These are phyloP conservation scores for Enteromius viviparus DNA, from an alignment of 2,797 vertebrate genomes.

Conservation along the genomic window DNA sequence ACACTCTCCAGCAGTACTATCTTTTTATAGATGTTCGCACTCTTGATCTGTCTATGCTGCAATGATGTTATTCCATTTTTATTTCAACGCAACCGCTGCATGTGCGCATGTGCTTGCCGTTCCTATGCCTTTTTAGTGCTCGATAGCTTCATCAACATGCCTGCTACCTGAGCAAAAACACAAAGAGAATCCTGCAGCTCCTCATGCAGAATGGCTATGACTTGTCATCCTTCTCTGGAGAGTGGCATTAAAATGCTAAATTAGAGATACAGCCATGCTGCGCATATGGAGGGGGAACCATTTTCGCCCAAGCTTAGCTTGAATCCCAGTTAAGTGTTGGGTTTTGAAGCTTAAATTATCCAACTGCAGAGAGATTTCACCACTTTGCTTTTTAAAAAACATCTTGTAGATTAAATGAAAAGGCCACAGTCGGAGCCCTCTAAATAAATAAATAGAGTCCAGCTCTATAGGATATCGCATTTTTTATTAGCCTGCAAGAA, in stretches of 20 bases:
- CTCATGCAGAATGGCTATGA: background rate
- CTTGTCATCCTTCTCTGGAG: conserved; percentile 17
- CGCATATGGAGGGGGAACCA: background rate
- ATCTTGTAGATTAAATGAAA: conserved; percentile 76
- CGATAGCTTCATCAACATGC: conserved; percentile 64
- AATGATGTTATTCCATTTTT: conserved; percentile 53
- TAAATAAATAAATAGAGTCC: conserved; percentile 56
- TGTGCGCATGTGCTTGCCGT: conserved; percentile 70
- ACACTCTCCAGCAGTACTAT: conserved; percentile 75
- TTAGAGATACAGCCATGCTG: conserved; percentile 3
- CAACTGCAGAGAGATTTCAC: conserved; percentile 64
- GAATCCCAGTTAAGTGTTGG: conserved; percentile 22
- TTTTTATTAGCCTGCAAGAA: conserved; percentile 56
- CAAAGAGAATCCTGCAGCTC: conserved; percentile 56
- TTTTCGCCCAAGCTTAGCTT: conserved; percentile 23
- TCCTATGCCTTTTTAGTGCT: conserved; percentile 73
- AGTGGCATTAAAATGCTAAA: conserved; percentile 25
- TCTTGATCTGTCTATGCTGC: conserved; percentile 81
- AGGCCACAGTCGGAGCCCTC: conserved; percentile 71
- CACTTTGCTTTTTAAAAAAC: conserved; percentile 71
- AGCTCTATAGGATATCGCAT: conserved; percentile 27
- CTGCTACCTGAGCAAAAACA: conserved; percentile 68
- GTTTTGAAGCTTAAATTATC: conserved; percentile 67
- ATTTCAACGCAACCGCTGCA: conserved; percentile 62
- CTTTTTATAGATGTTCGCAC: conserved; percentile 72